Percentiles rank a stretch among this genome's conserved stretches.
Conservation (phyloP, 37 sponge, comb jelly and placozoan species). For the Halichondria panicea region DNA sequence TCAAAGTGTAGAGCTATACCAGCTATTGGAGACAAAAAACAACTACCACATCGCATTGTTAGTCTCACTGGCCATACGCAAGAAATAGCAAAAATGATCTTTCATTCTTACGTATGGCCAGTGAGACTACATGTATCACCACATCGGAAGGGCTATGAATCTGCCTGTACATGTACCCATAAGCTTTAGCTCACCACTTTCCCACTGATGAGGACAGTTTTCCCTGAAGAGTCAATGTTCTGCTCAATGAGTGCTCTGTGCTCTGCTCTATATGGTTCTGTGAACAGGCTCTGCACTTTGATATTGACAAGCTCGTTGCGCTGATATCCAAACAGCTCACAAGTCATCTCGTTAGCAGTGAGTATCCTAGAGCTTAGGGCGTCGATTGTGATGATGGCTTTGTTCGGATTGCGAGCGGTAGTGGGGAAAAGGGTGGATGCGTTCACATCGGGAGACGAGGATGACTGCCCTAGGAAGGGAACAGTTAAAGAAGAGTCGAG, state of each 20-base stretch:
- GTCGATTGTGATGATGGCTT: constrained; percentile 86
- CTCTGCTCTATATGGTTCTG: constrained; percentile 63
- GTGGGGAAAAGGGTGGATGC: constrained; percentile 67
- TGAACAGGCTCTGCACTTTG: constrained; percentile 73
- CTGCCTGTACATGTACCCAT: too few species aligned
- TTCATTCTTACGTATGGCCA: too few species aligned
- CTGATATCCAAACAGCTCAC: constrained; percentile 80
- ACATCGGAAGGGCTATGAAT: too few species aligned
- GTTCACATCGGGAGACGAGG: constrained; percentile 3
- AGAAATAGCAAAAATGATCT: too few species aligned
- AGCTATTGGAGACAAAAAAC: not conserved
- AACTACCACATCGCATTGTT: too few species aligned
- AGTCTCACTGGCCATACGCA: too few species aligned
- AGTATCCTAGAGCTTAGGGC: constrained; percentile 68
- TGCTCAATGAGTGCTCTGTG: constrained; percentile 80
- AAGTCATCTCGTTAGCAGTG: constrained; percentile 79
- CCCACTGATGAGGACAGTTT: constrained; percentile 80
- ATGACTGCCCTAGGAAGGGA: constrained; percentile 50
- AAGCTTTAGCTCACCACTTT: constrained; percentile 85
- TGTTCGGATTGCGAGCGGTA: constrained; percentile 83
- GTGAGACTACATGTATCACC: too few species aligned
- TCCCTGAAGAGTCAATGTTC: constrained; percentile 68
- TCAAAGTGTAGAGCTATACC: not conserved
- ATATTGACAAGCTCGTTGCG: constrained; percentile 63
- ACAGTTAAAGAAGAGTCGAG: constrained; percentile 58